These are phyloP conservation scores for Labia minor DNA, from an alignment of 2,888 invertebrate genomes.

Conservation along the genomic window DNA sequence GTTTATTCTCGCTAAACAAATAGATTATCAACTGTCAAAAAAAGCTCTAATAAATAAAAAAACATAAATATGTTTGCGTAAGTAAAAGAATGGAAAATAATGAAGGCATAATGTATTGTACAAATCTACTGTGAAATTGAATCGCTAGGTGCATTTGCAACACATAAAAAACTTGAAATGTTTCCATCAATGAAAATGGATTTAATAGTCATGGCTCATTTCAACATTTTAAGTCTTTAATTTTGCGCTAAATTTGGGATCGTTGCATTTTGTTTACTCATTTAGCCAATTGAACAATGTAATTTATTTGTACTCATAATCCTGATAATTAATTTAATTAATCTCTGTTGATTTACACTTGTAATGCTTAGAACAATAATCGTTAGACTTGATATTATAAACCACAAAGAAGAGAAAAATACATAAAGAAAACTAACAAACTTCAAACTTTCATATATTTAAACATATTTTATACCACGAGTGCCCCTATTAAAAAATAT, in stretches of 20 bases:
- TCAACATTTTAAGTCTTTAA: slow-evolving; percentile 13
- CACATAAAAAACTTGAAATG: background rate
- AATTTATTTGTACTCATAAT: background rate
- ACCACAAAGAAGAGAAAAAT: too few relatives aligned
- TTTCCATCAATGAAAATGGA: slow-evolving; percentile 13
- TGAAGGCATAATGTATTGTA: background rate
- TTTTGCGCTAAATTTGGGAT: slow-evolving; percentile 6
- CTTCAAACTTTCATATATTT: too few relatives aligned
- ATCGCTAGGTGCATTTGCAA: background rate
- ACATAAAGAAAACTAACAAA: too few relatives aligned
- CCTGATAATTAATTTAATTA: background rate
- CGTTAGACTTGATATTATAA: too few relatives aligned
- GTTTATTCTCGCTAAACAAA: background rate
- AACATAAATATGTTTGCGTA: background rate
- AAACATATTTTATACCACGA: too few relatives aligned
- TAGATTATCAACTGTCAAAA: slow-evolving; percentile 6
- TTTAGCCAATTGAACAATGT: background rate
- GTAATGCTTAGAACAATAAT: too few relatives aligned
- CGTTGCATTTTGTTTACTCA: slow-evolving; percentile 3
- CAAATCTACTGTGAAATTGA: slow-evolving; percentile 13
- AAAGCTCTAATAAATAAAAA: background rate
- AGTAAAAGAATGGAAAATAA: background rate
- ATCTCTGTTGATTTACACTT: background rate
- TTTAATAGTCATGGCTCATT: slow-evolving; percentile 7
- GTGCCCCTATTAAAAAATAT: too few relatives aligned